Evolutionary conservation across 53 echinoderm and acorn worm genomes (phyloP), one percentile per base, ranked within the genome.

Genomic region (Henricia sp.): DNA sequence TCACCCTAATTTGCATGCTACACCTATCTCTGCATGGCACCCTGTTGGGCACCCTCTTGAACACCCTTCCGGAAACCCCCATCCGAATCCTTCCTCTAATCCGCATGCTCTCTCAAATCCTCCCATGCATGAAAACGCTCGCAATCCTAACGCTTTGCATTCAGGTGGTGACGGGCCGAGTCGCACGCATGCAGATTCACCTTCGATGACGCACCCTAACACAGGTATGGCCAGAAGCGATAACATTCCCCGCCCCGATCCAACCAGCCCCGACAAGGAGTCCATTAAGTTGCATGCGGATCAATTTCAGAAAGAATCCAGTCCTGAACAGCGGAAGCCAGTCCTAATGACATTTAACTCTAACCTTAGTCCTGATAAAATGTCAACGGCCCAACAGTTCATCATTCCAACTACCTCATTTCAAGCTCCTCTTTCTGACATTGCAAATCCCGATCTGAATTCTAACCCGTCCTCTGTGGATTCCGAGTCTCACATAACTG

Each of bases 251-350:
- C 48, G 52, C 56, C 44, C 26, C 19, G 44, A 70, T 70, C 65
- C 90, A 41, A 40, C 40, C 19, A 74, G 74, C 59, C 67, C 52
- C 37, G 93, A 90, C 29, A 62, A 87, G 67, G 93, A 93, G 52
- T 93, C 93, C 37, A 65, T 84, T 70, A 93, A 93, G 67, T 76
- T 93, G 62, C 83, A 83, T 32, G 90, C 93, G 20, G 93, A 93
- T 16, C 69, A 53, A 23, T 53, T 83, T 19, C 87, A 90, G 52
- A 87, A 70, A 70, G 93, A 93, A 50, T 72, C 82, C 33, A 64
- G 52, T 2, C 69, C 51, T 46, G 88, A 44, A 21, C 32, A 21
- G 9, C 43, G 76, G 21, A 82, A 52, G 26, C 88, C 91, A 23
- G 85, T 91, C 34, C 39, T 67, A 34, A 69, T 91, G 88, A 87